Percentiles rank a stretch among this genome's conserved stretches.
These are phyloP conservation scores for Pterocles burchelli DNA, from an alignment of 2,113 vertebrate species.

Conservation along the genomic window DNA sequence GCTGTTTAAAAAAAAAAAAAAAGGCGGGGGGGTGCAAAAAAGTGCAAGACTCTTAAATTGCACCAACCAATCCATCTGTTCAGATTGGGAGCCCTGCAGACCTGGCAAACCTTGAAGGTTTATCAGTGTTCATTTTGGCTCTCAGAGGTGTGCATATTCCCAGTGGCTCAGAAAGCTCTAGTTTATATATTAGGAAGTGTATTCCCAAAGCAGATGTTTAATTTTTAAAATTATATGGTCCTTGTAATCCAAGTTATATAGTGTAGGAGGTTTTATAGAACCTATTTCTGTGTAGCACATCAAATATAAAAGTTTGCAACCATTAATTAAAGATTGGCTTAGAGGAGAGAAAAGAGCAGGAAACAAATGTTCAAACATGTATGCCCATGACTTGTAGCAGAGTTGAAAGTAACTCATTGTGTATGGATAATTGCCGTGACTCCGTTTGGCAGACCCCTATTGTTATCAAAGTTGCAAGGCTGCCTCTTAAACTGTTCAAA, in stretches of 20 bases:
- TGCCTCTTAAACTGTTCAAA: constrained; percentile 28
- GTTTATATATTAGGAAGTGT: background rate
- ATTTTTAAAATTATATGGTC: constrained; percentile 9
- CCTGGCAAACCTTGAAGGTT: constrained; percentile 40
- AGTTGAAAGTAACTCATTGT: constrained; percentile 4
- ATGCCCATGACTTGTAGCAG: background rate
- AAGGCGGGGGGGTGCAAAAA: background rate
- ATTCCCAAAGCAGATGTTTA: constrained; percentile 8
- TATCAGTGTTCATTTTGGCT: constrained; percentile 12
- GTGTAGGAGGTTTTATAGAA: background rate
- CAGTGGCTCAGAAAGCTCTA: background rate
- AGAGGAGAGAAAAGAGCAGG: background rate
- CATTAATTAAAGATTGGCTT: background rate
- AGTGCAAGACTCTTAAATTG: background rate
- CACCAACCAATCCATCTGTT: constrained; percentile 34
- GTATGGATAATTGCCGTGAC: constrained; percentile 52
- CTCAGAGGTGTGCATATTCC: background rate
- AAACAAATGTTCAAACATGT: background rate
- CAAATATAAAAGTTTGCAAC: background rate
- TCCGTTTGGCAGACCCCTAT: background rate
- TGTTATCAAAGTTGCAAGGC: constrained; percentile 16
- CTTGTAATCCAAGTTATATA: background rate
- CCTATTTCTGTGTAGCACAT: background rate
- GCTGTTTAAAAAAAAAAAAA: background rate
- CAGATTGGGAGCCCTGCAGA: background rate